These are phyloP conservation scores for Brachionichthys hirsutus DNA, from an alignment of 2,113 vertebrate genomes.

Conservation along the genomic window DNA sequence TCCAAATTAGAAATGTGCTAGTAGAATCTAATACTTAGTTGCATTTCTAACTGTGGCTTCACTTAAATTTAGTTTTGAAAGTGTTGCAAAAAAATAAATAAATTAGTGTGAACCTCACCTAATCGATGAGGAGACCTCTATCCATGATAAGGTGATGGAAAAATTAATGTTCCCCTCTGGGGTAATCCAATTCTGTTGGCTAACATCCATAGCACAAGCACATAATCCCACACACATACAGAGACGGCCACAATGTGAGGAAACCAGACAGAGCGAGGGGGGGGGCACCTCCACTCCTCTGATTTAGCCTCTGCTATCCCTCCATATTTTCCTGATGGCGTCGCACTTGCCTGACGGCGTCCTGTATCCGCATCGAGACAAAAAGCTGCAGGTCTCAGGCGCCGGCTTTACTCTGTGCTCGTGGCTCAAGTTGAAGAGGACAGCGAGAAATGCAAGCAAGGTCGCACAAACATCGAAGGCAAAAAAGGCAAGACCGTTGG, in stretches of 20 bases:
- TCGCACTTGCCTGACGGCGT: conserved; percentile 36
- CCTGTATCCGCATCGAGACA: conserved; percentile 27
- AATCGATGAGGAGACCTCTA: conserved; percentile 58
- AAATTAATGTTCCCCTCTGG: conserved; percentile 47
- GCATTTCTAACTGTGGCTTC: conserved; percentile 18
- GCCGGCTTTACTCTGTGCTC: conserved; percentile 30
- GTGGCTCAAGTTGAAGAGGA: conserved; percentile 26
- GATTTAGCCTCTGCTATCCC: conserved; percentile 35
- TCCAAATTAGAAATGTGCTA: conserved; percentile 16
- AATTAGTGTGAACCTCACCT: conserved; percentile 34
- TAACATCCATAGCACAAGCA: conserved; percentile 57
- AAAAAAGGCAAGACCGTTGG: conserved; percentile 20
- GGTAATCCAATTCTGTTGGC: conserved; percentile 56
- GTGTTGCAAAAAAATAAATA: conserved; percentile 13
- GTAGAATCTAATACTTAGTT: conserved; percentile 21
- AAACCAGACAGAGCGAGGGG: conserved; percentile 22
- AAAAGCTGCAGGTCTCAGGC: conserved; percentile 31
- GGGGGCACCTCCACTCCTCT: conserved; percentile 11
- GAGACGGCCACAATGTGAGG: conserved; percentile 12
- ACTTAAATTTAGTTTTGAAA: conserved; percentile 39
- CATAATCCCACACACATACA: conserved; percentile 13
- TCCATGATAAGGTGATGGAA: conserved; percentile 44
- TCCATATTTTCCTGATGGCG: conserved; percentile 37
- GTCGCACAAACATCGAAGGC: conserved; percentile 38
- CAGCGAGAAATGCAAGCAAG: conserved; percentile 6